Conservation (phyloP, 1,140 invertebrate species). For the Apis mellifera region DNA sequence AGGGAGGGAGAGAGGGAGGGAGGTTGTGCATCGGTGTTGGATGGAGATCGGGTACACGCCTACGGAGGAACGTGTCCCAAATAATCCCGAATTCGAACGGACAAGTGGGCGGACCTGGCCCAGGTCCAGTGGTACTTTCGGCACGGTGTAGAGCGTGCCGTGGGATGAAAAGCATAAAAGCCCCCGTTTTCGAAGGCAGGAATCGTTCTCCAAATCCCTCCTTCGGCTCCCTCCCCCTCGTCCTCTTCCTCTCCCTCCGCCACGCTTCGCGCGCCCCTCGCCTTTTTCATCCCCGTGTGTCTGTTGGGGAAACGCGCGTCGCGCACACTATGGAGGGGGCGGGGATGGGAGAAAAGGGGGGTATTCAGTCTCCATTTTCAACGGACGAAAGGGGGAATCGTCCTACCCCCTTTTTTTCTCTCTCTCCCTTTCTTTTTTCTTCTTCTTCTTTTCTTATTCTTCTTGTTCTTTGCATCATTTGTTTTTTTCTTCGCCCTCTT, state of each 20-base stretch:
- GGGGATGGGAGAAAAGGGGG: neutral
- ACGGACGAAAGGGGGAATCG: slow-evolving; percentile 4
- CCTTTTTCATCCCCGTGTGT: slow-evolving; percentile 33
- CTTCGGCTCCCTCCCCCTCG: neutral
- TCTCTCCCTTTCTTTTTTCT: no score
- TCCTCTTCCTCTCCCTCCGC: neutral
- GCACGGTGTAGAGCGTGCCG: slow-evolving; percentile 48
- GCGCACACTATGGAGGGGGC: neutral
- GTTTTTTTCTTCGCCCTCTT: no score
- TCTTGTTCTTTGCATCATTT: no score
- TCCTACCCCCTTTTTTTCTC: neutral
- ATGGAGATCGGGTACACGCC: slow-evolving; percentile 61
- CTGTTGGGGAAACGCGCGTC: slow-evolving; percentile 14
- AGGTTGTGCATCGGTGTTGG: slow-evolving; percentile 34
- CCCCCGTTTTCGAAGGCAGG: slow-evolving; percentile 50
- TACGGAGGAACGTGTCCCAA: slow-evolving; percentile 75
- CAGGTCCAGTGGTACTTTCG: slow-evolving; percentile 75
- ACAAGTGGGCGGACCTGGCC: slow-evolving; percentile 77
- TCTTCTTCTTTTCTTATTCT: no score
- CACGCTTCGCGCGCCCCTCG: neutral
- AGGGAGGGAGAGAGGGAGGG: neutral
- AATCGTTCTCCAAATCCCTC: slow-evolving; percentile 48
- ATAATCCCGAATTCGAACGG: slow-evolving; percentile 75
- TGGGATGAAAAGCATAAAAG: slow-evolving; percentile 63
- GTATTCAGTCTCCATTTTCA: slow-evolving; percentile 18